Base-by-base conservation (phyloP, 2,888 invertebrate genomes). In the Unio delphinus region DNA sequence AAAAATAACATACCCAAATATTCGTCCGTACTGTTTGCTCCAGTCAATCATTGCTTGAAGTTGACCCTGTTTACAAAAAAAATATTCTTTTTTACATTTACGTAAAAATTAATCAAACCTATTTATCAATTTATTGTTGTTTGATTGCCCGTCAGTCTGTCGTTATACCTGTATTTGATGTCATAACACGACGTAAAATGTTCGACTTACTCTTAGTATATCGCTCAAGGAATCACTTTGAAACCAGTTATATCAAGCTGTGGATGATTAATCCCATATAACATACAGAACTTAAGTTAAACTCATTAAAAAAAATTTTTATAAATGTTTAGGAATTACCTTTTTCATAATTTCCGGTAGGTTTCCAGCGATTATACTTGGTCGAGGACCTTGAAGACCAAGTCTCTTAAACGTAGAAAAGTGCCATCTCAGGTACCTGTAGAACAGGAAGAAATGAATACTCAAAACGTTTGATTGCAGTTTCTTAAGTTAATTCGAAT, bases 361-460 rank as follows among this genome's bases (percentile, higher is more conserved):
- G 67, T 86, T 86, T 3, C 86, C 86, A 18, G 78, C 74, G 18
- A 85, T 45, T 8, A 76, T 55, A 6, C 73, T 80, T 0, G 86
- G 86, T 64, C 74, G 60, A 4, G 86, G 86, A n/a, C 86, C 86
- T 1, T 79, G 80, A 30, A 86, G 80, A 5, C 80, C 76, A 11
- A 85, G 75, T 58, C 81, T 65, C 65, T 77, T 67, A 75, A 86
- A 86, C 55, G 81, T 72, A 17, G 74, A 75, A 68, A 84, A 86
- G 60, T 85, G 85, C 67, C 76, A 72, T 54, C 75, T 72, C 58
- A 85, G 67, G 61, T 82, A 81, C 79, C 86, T 86, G 68, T 11
- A 75, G 65, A 26, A 45, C 54, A 67, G 67, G 56, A 64, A 34
- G n/a, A 4, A 55, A 55, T 30, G 6, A n/a, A 55, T 34, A 45